Evolutionary conservation across 2,113 vertebrate species (phyloP), one percentile per base, ranked within the genome.

Genomic region (Saiga tatarica): DNA sequence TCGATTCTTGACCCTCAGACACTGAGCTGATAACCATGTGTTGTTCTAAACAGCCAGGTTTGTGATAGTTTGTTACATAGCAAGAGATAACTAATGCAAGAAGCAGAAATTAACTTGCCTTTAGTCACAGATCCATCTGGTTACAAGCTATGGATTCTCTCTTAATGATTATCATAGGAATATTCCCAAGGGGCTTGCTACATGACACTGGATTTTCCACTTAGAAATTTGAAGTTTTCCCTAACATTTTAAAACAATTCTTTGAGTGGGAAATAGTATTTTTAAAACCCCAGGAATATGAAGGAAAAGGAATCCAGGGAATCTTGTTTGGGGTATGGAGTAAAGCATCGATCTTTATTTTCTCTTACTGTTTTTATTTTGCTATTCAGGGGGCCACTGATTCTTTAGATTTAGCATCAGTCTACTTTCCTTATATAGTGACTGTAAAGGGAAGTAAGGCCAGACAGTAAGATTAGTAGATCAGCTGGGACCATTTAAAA

Each of bases 361-460:
- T 95, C 91, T 33, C 23, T 64, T 84, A 23, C 25, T 88, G 25
- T 67, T 84, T 96, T 93, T 59, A 85, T 86, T 91, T 94, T 76
- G 50, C 60, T 87, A 23, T 91, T 71, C 39, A n/a, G 10, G 17
- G 19, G 39, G 8, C 42, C 59, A 85, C 13, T 84, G 82, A 59
- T 84, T 95, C 57, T 84, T 76, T 84, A 21, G 42, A 21, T 39
- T 89, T 91, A 55, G 50, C 9, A 10, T 82, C 30, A 53, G 64
- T 78, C 55, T 95, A 13, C 79, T 95, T 96, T 84, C 89, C 79
- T 89, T 97, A 59, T 26, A 55, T 30, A 76, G 26, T 76, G 23
- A 94, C 95, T 98, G 78, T 87, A 64, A 95, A 97, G 71, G 57
- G 28, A 95, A 79, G 15, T n/a, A 47, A 95, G 53, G 7, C 39